phyloP scores from a whole-genome alignment of 2,888 invertebrate species.

The Halictus ligatus region DNA sequence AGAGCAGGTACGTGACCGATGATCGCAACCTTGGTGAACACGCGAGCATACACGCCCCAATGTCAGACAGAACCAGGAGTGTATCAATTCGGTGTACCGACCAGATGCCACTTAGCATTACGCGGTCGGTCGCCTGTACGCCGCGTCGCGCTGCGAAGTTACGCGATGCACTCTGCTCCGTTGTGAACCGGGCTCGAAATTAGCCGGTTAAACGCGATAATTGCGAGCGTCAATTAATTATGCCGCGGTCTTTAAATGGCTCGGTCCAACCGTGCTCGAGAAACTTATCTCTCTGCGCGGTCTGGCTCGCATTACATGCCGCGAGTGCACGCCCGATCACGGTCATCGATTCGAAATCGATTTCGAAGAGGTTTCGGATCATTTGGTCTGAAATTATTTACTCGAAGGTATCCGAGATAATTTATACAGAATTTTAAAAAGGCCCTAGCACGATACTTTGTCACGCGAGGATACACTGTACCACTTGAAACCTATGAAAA shows the following conservation, averaged over 20 bases:
- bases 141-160: conserved; percentile 1
- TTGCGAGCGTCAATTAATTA: conserved; percentile 68
- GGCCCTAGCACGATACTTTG: too few species aligned
- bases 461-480: too few species aligned
- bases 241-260: conserved; percentile 46
- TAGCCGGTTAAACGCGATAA: conserved; percentile 64
- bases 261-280: background rate
- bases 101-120: conserved; percentile 63
- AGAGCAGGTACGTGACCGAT: conserved; percentile 19
- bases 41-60: conserved; percentile 14
- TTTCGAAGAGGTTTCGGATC: background rate
- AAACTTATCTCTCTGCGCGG: conserved; percentile 29
- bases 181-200: conserved; percentile 55
- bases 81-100: conserved; percentile 63
- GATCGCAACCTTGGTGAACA: background rate
- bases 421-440: too few species aligned
- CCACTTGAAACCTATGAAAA: too few species aligned
- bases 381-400: too few species aligned
- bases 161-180: conserved; percentile 32
- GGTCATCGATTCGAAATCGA: background rate
- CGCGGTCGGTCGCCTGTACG: conserved; percentile 29
- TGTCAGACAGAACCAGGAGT: conserved; percentile 35
- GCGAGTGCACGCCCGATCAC: background rate
- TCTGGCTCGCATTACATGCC: background rate
- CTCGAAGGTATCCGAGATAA: too few species aligned